Percentiles rank a stretch among this genome's conserved stretches.
phyloP scores from a whole-genome alignment of 2,888 invertebrate species.

The Prosapia bicincta region DNA sequence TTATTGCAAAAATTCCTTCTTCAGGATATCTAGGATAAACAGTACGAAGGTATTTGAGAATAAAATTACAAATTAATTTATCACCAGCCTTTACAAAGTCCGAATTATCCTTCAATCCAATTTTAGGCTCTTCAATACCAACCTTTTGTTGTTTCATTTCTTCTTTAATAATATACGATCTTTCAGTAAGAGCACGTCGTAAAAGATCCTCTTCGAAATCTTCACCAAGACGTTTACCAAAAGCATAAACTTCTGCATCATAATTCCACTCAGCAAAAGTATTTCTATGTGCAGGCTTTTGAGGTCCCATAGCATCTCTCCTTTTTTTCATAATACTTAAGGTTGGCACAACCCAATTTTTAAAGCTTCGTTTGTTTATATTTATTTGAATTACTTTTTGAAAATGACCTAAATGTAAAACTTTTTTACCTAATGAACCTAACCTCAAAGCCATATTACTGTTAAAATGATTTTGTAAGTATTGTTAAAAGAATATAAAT shows the following conservation, averaged over 20 bases:
- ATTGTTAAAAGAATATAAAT: too few species aligned
- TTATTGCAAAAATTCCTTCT: constrained; percentile 65
- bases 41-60: constrained; percentile 15
- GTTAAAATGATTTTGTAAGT: too few species aligned
- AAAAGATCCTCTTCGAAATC: constrained; percentile 68
- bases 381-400: background rate
- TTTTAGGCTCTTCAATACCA: constrained; percentile 57
- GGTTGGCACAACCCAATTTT: constrained; percentile 69
- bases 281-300: constrained; percentile 54
- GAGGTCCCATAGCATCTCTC: constrained; percentile 56
- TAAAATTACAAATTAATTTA: constrained; percentile 54
- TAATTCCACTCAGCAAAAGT: constrained; percentile 65
- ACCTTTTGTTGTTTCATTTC: constrained; percentile 63
- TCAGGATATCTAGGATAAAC: constrained; percentile 60
- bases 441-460: background rate
- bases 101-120: constrained; percentile 63
- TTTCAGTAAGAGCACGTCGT: constrained; percentile 71
- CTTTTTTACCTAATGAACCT: background rate
- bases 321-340: constrained; percentile 58
- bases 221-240: constrained; percentile 81
- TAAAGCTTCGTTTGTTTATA: constrained; percentile 42
- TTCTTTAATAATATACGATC: constrained; percentile 70
- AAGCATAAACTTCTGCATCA: constrained; percentile 65
- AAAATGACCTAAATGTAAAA: background rate
- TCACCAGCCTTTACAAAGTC: constrained; percentile 66